phyloP scores from a whole-genome alignment of 2,888 invertebrate species.

The Atrina japonica region DNA sequence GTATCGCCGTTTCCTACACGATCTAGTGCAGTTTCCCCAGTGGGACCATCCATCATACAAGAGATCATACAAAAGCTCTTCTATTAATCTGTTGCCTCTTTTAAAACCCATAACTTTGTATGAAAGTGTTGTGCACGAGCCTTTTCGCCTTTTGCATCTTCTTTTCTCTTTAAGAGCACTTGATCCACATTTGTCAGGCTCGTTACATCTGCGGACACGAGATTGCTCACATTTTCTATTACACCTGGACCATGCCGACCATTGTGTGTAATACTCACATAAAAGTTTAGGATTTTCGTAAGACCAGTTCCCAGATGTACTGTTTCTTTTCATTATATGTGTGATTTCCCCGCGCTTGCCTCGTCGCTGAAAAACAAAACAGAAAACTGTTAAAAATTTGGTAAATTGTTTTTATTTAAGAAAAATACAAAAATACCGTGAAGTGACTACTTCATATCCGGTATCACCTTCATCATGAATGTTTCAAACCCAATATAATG shows the following conservation, averaged over 20 bases:
- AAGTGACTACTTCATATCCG: no score
- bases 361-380: no score
- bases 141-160: constrained; percentile 61
- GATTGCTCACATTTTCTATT: constrained; percentile 76
- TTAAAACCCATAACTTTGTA: constrained; percentile 62
- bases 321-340: no score
- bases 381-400: no score
- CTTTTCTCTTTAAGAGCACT: constrained; percentile 75
- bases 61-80: constrained; percentile 72
- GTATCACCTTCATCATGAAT: no score
- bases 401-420: no score
- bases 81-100: constrained; percentile 63
- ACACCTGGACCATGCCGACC: constrained; percentile 77
- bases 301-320: no score
- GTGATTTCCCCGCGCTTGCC: no score
- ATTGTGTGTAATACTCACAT: constrained; percentile 69
- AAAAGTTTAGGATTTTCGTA: constrained; percentile 43
- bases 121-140: constrained; percentile 54
- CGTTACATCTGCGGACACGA: constrained; percentile 71
- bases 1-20: constrained; percentile 89
- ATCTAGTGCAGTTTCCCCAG: constrained; percentile 90
- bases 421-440: no score
- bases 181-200: constrained; percentile 68
- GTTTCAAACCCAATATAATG: no score
- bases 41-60: constrained; percentile 86